Conservation (phyloP, 2,113 vertebrate genomes). For the Halcyon senegalensis region DNA sequence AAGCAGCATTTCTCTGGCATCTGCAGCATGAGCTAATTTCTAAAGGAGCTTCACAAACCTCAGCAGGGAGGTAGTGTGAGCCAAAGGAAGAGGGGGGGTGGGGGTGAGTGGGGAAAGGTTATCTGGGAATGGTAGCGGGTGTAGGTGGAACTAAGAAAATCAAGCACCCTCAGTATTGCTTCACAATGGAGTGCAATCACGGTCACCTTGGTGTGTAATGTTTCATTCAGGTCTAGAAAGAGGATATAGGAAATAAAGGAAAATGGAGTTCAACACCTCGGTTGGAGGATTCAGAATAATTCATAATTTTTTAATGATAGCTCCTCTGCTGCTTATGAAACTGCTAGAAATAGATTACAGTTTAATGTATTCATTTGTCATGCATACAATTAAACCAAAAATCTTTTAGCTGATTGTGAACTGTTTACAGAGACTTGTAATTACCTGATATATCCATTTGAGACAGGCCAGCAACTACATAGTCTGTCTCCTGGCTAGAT, state of each 20-base stretch:
- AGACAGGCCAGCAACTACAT: background rate
- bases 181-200: background rate
- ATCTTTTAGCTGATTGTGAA: slow-evolving; percentile 18
- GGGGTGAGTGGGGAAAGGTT: no score
- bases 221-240: background rate
- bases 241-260: background rate
- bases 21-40: background rate
- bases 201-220: background rate
- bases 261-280: background rate
- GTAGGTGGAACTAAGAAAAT: background rate
- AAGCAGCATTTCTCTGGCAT: background rate
- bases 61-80: background rate
- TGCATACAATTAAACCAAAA: background rate
- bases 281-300: background rate
- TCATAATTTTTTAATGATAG: background rate
- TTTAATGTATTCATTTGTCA: slow-evolving; percentile 27
- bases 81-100: background rate
- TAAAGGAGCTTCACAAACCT: background rate
- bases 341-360: background rate
- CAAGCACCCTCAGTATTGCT: background rate
- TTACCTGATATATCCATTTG: background rate
- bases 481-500: background rate
- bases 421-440: slow-evolving; percentile 22
- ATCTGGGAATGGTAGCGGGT: background rate
- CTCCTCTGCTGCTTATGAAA: background rate